Conservation (phyloP, 2,888 invertebrate genomes). For the Celastrina argiolus region DNA sequence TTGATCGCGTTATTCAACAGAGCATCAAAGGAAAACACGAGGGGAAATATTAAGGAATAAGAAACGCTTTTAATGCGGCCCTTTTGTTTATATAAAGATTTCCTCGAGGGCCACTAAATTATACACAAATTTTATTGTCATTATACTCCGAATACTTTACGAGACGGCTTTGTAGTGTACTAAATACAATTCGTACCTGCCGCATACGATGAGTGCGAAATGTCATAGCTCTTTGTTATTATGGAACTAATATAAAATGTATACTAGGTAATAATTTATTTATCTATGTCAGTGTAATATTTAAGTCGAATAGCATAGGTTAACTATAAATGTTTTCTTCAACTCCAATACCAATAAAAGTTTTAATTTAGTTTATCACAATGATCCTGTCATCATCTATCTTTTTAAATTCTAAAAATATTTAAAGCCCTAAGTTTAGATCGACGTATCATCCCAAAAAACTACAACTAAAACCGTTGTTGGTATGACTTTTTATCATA, state of each 20-base stretch:
- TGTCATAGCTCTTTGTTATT: not conserved
- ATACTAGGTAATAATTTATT: no score
- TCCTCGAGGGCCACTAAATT: conserved; percentile 21
- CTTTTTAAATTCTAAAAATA: no score
- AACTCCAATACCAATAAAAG: no score
- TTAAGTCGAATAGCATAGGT: no score
- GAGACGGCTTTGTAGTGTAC: not conserved
- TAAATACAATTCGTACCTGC: no score
- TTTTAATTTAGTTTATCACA: no score
- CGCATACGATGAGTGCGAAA: not conserved
- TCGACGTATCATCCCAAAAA: not conserved
- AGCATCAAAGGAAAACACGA: conserved; percentile 69
- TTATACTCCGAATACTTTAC: not conserved
- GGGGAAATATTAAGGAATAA: conserved; percentile 61
- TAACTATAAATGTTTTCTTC: no score
- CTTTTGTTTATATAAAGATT: conserved; percentile 25
- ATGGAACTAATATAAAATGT: not conserved
- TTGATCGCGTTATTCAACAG: conserved; percentile 72
- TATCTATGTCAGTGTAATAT: no score
- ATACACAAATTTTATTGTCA: conserved; percentile 36
- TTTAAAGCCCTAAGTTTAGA: not conserved
- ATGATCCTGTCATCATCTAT: no score
- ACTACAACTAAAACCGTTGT: conserved; percentile 3
- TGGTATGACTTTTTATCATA: conserved; percentile 58
- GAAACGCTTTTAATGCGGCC: conserved; percentile 51